These are phyloP conservation scores for Drosophila dunni DNA, from an alignment of 1,140 invertebrate genomes.

Conservation along the genomic window DNA sequence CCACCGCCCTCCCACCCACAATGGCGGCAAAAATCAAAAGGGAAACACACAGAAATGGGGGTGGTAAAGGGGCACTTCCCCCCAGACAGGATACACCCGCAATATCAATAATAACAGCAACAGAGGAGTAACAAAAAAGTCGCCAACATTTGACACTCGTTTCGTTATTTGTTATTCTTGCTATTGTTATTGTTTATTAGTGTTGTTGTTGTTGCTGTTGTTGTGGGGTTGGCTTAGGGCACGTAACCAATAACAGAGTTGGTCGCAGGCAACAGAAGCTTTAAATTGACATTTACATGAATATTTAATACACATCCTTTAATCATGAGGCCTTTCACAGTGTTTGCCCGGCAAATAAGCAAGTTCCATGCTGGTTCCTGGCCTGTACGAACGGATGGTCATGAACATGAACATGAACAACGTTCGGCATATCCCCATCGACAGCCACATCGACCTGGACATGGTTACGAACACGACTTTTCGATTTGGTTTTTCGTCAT, in stretches of 20 bases:
- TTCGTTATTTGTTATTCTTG: slow-evolving; percentile 16
- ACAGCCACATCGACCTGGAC: slow-evolving; percentile 5
- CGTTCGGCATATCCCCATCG: background rate
- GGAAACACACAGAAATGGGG: background rate
- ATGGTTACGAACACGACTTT: background rate
- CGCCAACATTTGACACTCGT: slow-evolving; percentile 67
- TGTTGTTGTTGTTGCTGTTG: slow-evolving; percentile 9
- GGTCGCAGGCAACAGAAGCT: slow-evolving; percentile 47
- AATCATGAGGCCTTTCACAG: slow-evolving; percentile 59
- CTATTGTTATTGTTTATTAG: slow-evolving; percentile 21
- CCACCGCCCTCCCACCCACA: background rate
- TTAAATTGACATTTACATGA: slow-evolving; percentile 84
- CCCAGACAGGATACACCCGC: slow-evolving; percentile 54
- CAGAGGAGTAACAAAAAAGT: slow-evolving; percentile 52
- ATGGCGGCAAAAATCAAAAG: slow-evolving; percentile 61
- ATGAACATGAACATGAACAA: slow-evolving; percentile 27
- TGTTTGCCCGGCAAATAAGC: slow-evolving; percentile 44
- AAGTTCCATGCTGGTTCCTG: slow-evolving; percentile 44
- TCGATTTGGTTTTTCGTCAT: background rate
- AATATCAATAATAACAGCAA: slow-evolving; percentile 59
- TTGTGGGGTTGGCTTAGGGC: background rate
- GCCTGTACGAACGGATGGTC: slow-evolving; percentile 29
- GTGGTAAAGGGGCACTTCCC: slow-evolving; percentile 12
- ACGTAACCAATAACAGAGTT: slow-evolving; percentile 23
- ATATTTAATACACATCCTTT: slow-evolving; percentile 84